phyloP scores from a whole-genome alignment of 1,140 invertebrate genomes.

The Helicorthomorpha holstii region DNA sequence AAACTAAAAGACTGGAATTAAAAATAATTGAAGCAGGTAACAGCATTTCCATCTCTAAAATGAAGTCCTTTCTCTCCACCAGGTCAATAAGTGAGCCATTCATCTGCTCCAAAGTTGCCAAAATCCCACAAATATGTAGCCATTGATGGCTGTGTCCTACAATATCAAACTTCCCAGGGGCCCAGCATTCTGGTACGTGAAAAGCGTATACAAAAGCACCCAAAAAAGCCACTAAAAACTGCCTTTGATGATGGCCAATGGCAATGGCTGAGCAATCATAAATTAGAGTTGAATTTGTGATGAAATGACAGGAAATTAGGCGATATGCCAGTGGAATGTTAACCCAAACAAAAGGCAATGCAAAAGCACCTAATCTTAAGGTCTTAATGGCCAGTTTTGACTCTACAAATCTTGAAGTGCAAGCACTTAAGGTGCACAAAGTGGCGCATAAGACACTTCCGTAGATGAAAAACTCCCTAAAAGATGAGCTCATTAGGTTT shows the following conservation, averaged over 20 bases:
- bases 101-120: conserved; percentile 27
- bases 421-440: conserved; percentile 24
- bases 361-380: conserved; percentile 26
- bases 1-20: background rate
- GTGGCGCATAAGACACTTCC: conserved; percentile 21
- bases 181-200: conserved; percentile 29
- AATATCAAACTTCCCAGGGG: conserved; percentile 31
- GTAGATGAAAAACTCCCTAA: conserved; percentile 21
- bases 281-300: no score
- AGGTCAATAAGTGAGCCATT: conserved; percentile 25
- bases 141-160: conserved; percentile 32
- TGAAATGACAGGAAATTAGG: conserved; percentile 13
- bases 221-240: conserved; percentile 24
- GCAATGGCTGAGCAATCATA: conserved; percentile 9
- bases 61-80: conserved; percentile 13
- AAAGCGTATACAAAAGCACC: conserved; percentile 26
- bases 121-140: conserved; percentile 27
- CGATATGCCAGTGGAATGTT: conserved; percentile 24
- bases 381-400: conserved; percentile 15
- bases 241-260: conserved; percentile 18
- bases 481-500: conserved; percentile 15
- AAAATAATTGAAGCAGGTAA: background rate
- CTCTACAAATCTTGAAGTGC: conserved; percentile 23
- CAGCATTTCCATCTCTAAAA: conserved; percentile 10
- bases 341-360: conserved; percentile 27